Evolutionary conservation across 2,113 vertebrate species (phyloP), one percentile per base, ranked within the genome.

Genomic region (Leptobrachium ailaonicum): DNA sequence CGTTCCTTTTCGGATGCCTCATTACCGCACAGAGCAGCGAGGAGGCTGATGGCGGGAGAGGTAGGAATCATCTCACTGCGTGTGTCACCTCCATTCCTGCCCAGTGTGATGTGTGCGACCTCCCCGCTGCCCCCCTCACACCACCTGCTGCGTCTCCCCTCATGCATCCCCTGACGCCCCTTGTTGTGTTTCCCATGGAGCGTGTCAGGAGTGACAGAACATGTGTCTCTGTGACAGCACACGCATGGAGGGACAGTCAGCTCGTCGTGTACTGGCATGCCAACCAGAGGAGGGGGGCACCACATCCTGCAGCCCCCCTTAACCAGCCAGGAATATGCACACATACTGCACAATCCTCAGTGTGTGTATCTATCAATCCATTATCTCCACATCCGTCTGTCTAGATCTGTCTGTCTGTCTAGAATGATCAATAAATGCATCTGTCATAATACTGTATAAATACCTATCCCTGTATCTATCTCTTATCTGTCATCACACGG

Each of bases 1-100:
- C 71, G 40, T 42, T 74, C 53, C 71, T 67, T 75, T 80, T 80
- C 45, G 79, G 79, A 75, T 68, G 78, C 54, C 71, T 80, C 79
- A 75, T 80, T 80, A 42, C 64, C 75, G 79, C 79, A 69, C 64
- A 69, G 79, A 69, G 66, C 64, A 63, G 71, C 68, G 72, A 74
- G 71, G 64, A 80, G 78, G 71, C 63, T 42, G 47, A 54, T 47
- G 64, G 58, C 64, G 13, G 42, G 50, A 77, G 78, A 80, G 78
- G 78, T 73, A 73, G 56, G 78, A 73, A 20, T 68, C 50, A 50
- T 72, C 32, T 11, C 70, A 11, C 6, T 54, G 70, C 43, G 69
- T 64, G 60, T 63, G 41, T 68, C 20, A 12, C 40, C 63, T 54
- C 7, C 4, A 45, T 72, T 41, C 50, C 56, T 71, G 40, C 60